Evolutionary conservation across 2,888 invertebrate genomes (phyloP), one percentile per base, ranked within the genome.

Genomic region (Sclerodermus sp.): DNA sequence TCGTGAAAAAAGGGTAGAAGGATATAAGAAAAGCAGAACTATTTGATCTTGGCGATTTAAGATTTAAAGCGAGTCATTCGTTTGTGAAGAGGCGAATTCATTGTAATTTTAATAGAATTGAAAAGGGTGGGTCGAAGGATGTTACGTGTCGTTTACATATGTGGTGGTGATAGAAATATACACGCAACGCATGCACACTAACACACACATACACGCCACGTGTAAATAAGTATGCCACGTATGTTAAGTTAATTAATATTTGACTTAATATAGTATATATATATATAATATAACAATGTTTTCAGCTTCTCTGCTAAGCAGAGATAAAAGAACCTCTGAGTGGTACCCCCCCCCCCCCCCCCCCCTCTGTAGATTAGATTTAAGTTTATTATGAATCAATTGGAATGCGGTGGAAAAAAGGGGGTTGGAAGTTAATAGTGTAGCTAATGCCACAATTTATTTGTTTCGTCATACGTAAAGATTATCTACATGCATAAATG

Each of bases 121-220:
- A 12, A 13, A 13, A 41, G 41, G 13, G 29, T 5, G 23, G 23
- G 23, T 23, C n/a, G 10, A 6, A 29, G 36, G 12, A 36, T 60
- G 55, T 62, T 62, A 63, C 53, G 63, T 63, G 62, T 63, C 58
- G 60, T 60, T 55, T 60, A 60, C 66, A 55, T 60, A 58, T 61
- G 60, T 51, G 62, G 23, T 5, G 23, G 57, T 55, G 60, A 61
- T 53, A 59, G 53, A 47, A 53, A 53, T 55, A 55, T 47, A 55
- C 48, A 59, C 51, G 44, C 38, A 31, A 34, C 6, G 29, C 17
- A 39, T 16, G 16, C 39, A 6, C 43, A 23, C 3, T 8, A 13
- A 57, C 47, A 45, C 45, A 49, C 18, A 54, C 51, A 47, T 34
- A 40, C 31, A 34, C 30, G 37, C 34, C 45, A 53, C 47, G 49